Conservation (phyloP, 1,140 invertebrate species). For the Caenorhabditis briggsae region DNA sequence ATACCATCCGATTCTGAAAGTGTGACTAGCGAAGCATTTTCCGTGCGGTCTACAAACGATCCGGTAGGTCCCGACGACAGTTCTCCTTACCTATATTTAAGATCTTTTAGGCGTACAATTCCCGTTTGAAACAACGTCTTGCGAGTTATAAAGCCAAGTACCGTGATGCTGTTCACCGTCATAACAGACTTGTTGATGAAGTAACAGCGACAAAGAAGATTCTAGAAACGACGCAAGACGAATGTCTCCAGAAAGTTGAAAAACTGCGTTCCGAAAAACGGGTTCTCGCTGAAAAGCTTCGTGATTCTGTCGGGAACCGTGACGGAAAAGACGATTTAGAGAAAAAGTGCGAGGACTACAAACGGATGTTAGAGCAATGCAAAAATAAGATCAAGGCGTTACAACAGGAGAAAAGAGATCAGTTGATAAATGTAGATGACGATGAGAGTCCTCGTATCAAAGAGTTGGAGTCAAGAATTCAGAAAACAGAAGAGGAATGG, state of each 20-base stretch:
- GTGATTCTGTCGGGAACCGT: neutral
- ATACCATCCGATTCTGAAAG: slow-evolving; percentile 45
- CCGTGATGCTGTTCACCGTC: slow-evolving; percentile 10
- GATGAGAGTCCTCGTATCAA: slow-evolving; percentile 36
- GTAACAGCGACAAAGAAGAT: slow-evolving; percentile 14
- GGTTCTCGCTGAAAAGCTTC: slow-evolving; percentile 47
- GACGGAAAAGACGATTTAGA: slow-evolving; percentile 27
- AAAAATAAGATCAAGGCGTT: slow-evolving; percentile 45
- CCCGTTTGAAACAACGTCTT: slow-evolving; percentile 39
- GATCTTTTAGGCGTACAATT: neutral
- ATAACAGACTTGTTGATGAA: slow-evolving; percentile 57
- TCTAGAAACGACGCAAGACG: slow-evolving; percentile 53
- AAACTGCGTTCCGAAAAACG: slow-evolving; percentile 48
- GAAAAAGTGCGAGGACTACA: slow-evolving; percentile 55
- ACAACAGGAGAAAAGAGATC: slow-evolving; percentile 54
- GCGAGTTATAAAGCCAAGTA: slow-evolving; percentile 57
- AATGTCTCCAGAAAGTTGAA: slow-evolving; percentile 53
- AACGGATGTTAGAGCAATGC: slow-evolving; percentile 48
- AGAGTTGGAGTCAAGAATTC: slow-evolving; percentile 38
- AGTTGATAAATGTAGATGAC: slow-evolving; percentile 48
- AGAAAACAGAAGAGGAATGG: slow-evolving; percentile 52
- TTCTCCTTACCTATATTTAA: neutral
- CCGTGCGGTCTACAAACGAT: neutral
- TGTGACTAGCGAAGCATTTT: slow-evolving; percentile 23
- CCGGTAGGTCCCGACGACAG: neutral